Conservation (phyloP, 2,113 vertebrate genomes). For the Tragelaphus buxtoni region DNA sequence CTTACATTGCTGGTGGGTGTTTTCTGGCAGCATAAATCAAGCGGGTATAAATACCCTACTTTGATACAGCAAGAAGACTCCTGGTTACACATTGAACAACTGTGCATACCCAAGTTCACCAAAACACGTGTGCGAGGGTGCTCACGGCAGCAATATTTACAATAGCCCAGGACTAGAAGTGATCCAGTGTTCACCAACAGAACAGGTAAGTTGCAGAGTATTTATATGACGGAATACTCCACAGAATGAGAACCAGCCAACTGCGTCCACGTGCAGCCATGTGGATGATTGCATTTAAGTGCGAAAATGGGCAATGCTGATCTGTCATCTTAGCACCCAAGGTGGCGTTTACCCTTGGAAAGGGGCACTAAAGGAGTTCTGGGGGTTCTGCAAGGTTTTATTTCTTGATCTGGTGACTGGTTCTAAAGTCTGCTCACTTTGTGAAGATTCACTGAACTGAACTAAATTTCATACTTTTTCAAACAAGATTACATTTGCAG, state of each 20-base stretch:
- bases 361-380: background rate
- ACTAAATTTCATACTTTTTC: background rate
- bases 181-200: background rate
- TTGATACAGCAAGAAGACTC: background rate
- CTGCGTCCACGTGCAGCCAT: no score
- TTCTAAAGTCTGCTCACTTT: background rate
- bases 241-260: background rate
- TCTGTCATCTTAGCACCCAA: background rate
- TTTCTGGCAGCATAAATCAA: background rate
- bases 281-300: background rate
- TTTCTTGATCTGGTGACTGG: background rate
- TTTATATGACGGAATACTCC: fast-evolving
- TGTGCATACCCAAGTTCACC: background rate
- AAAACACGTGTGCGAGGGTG: fast-evolving
- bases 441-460: background rate
- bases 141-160: background rate
- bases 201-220: background rate
- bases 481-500: background rate
- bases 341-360: background rate
- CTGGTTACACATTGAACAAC: background rate
- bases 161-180: background rate
- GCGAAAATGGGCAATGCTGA: background rate
- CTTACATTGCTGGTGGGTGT: background rate
- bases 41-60: background rate
- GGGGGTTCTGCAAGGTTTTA: background rate